Evolutionary conservation across 1,140 invertebrate genomes (phyloP), one percentile per base, ranked within the genome.

Genomic region (Aphelenchoides fujianensis): DNA sequence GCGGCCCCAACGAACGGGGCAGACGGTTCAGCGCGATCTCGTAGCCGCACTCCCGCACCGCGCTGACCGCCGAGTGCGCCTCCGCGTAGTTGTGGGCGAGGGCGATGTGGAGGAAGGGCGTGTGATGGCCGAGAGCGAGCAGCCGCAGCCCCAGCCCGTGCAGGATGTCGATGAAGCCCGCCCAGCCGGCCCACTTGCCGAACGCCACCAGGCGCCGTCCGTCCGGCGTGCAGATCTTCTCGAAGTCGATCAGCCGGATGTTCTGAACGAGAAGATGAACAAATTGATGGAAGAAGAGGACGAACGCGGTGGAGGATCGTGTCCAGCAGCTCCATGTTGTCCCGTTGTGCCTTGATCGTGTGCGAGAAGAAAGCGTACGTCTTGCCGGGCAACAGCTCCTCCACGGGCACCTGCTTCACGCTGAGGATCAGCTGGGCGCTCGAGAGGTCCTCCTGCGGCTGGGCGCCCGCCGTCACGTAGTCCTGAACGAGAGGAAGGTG

Each of bases 291-390:
- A n/a, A n/a, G n/a, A 31, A 66, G n/a, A 0, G 19, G 35, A 52
- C 62, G 79, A 84, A 91, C 90, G 87, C 94, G 94, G 79, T 95
- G 93, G 27, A 98, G 84, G 77, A 97, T 91, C 2, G 94, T 93
- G 87, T 99, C 97, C 63, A 99, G 85, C 52, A 99, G 88, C 0
- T 93, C 90, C 96, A 99, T 98, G 83, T 98, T 98, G 9, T 90
- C 91, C 83, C 96, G 93, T 85, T 99, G 96, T 0, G 95, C 97
- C 86, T 99, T 99, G 74, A 98, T 98, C 0, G 95, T 98, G 83
- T 99, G 97, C 0, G 95, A 98, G 84, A 98, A 99, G 84, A 98
- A 93, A 75, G 93, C 96, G 80, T 98, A 98, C 0, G 95, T 98
- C 85, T 96, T 97, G 76, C 96, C 91, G 0, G 94, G 92, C 68